Conservation (phyloP, 2,113 vertebrate species). For the Anseranas semipalmata region DNA sequence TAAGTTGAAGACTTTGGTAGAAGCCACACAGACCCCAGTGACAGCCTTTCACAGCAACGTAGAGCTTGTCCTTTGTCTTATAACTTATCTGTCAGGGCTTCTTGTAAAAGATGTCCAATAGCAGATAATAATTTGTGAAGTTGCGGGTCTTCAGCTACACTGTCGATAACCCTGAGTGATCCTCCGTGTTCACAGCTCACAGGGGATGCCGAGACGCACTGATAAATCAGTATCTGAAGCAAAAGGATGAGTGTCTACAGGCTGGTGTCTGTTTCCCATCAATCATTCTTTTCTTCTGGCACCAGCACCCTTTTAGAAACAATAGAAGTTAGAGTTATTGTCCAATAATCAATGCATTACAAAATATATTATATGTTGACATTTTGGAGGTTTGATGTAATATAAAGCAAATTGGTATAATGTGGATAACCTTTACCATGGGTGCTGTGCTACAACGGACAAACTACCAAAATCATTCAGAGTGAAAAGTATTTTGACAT, state of each 20-base stretch:
- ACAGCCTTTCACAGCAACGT: constrained; percentile 56
- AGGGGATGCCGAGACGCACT: constrained; percentile 40
- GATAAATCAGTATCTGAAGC: constrained; percentile 75
- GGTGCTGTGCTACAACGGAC: constrained; percentile 42
- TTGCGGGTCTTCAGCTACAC: constrained; percentile 49
- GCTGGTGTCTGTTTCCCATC: constrained; percentile 81
- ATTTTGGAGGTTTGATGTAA: constrained; percentile 72
- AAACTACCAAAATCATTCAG: constrained; percentile 54
- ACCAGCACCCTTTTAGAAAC: constrained; percentile 82
- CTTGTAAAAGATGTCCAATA: constrained; percentile 61
- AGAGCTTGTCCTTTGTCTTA: constrained; percentile 9
- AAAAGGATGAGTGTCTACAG: constrained; percentile 77
- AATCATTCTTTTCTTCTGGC: constrained; percentile 84
- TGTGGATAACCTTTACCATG: constrained; percentile 67
- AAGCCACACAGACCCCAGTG: constrained; percentile 75
- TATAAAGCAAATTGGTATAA: constrained; percentile 67
- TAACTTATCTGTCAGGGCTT: constrained; percentile 46
- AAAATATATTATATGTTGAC: constrained; percentile 74
- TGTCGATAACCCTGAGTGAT: constrained; percentile 70
- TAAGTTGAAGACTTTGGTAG: constrained; percentile 69
- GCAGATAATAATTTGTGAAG: constrained; percentile 53
- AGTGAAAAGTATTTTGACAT: constrained; percentile 49
- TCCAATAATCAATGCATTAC: constrained; percentile 69
- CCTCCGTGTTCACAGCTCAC: constrained; percentile 43
- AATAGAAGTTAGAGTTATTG: constrained; percentile 82